A percentile compares a stretch with the other conserved stretches of the same genome.
phyloP scores from a whole-genome alignment of 2,888 invertebrate species.

The Pharmacophagus antenor region DNA sequence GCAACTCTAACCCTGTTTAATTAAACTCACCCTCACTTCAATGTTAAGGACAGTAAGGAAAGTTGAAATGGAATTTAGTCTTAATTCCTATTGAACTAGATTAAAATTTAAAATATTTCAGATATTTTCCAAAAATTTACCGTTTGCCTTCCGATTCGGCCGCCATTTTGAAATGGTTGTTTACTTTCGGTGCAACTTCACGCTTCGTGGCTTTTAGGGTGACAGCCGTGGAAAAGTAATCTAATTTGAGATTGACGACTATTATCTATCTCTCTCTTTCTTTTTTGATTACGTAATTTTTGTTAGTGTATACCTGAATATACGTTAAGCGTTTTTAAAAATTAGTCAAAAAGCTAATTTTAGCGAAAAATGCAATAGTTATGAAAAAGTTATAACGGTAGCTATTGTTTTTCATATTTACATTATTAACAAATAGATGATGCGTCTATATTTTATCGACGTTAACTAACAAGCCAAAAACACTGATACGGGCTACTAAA shows the following conservation, averaged over 20 bases:
- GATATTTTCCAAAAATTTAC: constrained; percentile 3
- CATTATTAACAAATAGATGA: too few species aligned
- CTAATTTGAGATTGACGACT: constrained; percentile 60
- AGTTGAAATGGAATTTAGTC: constrained; percentile 11
- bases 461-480: too few species aligned
- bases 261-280: constrained; percentile 31
- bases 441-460: too few species aligned
- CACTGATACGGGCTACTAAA: too few species aligned
- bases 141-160: constrained; percentile 31
- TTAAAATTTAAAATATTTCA: constrained; percentile 13
- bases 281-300: background rate
- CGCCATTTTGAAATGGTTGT: constrained; percentile 64
- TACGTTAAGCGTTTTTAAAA: too few species aligned
- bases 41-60: constrained; percentile 17
- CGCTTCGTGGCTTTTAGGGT: constrained; percentile 50
- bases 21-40: constrained; percentile 27
- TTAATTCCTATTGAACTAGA: constrained; percentile 17
- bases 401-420: too few species aligned
- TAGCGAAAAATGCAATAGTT: too few species aligned
- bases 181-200: constrained; percentile 57
- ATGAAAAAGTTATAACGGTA: too few species aligned
- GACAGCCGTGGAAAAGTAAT: constrained; percentile 56
- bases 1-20: constrained; percentile 20
- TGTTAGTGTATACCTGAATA: background rate
- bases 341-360: too few species aligned